phyloP scores from a whole-genome alignment of 2,888 invertebrate genomes.

The Athrips mouffetella region DNA sequence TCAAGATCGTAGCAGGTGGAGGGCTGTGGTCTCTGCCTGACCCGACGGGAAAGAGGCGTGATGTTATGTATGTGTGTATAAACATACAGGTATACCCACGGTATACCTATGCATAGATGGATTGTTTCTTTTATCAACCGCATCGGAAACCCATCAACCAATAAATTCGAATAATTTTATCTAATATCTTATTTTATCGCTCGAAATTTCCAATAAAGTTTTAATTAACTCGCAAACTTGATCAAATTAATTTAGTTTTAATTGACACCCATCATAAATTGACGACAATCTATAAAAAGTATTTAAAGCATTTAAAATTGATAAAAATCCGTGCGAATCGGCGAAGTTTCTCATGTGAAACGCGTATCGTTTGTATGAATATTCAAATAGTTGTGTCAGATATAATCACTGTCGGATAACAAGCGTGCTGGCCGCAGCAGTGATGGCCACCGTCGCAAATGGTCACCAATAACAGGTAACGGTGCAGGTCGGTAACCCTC shows the following conservation, averaged over 20 bases:
- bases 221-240: background rate
- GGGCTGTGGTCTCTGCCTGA: too few relatives aligned
- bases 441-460: constrained; percentile 44
- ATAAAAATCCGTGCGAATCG: constrained; percentile 15
- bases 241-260: background rate
- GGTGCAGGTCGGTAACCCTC: constrained; percentile 71
- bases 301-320: background rate
- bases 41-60: too few relatives aligned
- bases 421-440: constrained; percentile 31
- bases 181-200: too few relatives aligned
- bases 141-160: too few relatives aligned
- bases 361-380: constrained; percentile 51
- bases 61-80: too few relatives aligned
- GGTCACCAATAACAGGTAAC: constrained; percentile 56
- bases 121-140: too few relatives aligned
- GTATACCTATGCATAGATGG: too few relatives aligned
- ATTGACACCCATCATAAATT: background rate
- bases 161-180: too few relatives aligned
- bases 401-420: constrained; percentile 47
- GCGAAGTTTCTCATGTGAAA: constrained; percentile 28
- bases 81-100: too few relatives aligned
- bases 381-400: constrained; percentile 52
- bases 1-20: too few relatives aligned
- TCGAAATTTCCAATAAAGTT: too few relatives aligned
- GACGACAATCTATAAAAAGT: background rate